These are phyloP conservation scores for Oncorhynchus tshawytscha DNA, from an alignment of 2,113 vertebrate species.

Conservation along the genomic window DNA sequence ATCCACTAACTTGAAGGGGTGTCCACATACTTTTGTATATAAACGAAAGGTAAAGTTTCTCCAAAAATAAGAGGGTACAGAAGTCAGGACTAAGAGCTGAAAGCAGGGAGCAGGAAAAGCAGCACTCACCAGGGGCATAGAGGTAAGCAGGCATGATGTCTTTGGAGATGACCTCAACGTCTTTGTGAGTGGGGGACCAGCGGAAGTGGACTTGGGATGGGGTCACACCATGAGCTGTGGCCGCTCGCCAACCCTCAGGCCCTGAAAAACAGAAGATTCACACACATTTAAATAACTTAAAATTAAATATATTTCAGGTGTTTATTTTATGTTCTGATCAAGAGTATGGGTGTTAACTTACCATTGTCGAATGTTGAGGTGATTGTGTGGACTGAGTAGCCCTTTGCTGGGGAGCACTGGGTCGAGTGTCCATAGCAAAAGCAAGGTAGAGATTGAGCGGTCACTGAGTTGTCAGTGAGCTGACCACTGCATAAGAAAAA, in stretches of 20 bases:
- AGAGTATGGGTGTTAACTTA: constrained; percentile 35
- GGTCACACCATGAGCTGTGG: constrained; percentile 50
- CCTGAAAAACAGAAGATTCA: constrained; percentile 59
- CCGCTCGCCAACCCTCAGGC: constrained; percentile 79
- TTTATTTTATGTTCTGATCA: background rate
- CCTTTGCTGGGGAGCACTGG: constrained; percentile 63
- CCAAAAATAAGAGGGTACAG: too few species aligned
- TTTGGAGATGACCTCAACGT: constrained; percentile 79
- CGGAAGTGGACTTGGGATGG: constrained; percentile 73
- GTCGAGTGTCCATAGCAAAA: constrained; percentile 90
- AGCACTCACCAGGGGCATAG: constrained; percentile 79
- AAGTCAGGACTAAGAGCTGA: background rate
- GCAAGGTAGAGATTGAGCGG: constrained; percentile 80
- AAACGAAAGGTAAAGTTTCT: too few species aligned
- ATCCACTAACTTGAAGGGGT: too few species aligned
- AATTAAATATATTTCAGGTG: background rate
- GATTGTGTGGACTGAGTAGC: constrained; percentile 76
- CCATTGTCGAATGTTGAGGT: constrained; percentile 81
- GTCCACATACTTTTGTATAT: too few species aligned
- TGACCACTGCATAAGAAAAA: constrained; percentile 57
- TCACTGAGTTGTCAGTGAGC: constrained; percentile 57
- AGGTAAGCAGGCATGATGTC: constrained; percentile 79
- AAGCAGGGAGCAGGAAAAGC: background rate
- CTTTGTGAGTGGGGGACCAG: constrained; percentile 80
- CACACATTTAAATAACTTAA: background rate